These are phyloP conservation scores for Rhopilema esculentum DNA, from an alignment of 30 jellyfish, hydroid and myxozoan species.

Conservation along the genomic window DNA sequence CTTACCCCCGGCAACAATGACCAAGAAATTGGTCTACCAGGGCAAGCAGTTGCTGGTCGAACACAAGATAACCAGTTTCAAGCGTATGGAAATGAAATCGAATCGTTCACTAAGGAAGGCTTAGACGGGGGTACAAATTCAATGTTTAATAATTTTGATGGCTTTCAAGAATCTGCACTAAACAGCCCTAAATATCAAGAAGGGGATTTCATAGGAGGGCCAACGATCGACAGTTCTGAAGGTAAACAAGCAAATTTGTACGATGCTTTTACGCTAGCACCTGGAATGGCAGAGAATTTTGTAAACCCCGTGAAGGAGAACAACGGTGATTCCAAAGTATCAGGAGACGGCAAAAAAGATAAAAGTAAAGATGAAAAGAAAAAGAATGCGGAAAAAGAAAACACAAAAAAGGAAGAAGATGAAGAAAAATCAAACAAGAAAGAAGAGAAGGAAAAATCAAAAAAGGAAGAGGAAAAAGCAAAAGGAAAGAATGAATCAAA, in stretches of 20 bases:
- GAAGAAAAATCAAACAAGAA: slow-evolving; percentile 5
- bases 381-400: neutral
- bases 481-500: neutral
- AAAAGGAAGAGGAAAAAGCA: neutral
- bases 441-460: neutral
- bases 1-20: slow-evolving; percentile 59
- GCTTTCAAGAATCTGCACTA: slow-evolving; percentile 42
- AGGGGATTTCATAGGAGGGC: slow-evolving; percentile 61
- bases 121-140: slow-evolving; percentile 24
- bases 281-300: slow-evolving; percentile 62
- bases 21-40: slow-evolving; percentile 1
- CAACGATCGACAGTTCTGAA: slow-evolving; percentile 12
- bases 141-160: slow-evolving; percentile 30
- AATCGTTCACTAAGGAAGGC: slow-evolving; percentile 67
- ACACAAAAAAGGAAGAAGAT: too few relatives aligned
- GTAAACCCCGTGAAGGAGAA: slow-evolving; percentile 31
- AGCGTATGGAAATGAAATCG: slow-evolving; percentile 50
- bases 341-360: neutral
- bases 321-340: too few relatives aligned
- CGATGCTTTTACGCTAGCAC: slow-evolving; percentile 40
- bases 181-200: slow-evolving; percentile 62
- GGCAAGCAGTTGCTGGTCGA: slow-evolving; percentile 34
- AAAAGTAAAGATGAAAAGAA: slow-evolving; percentile 24
- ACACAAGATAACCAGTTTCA: slow-evolving; percentile 44
- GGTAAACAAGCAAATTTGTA: slow-evolving; percentile 38